Base-by-base conservation (phyloP, 2,113 vertebrate species). In the Colius striatus region DNA sequence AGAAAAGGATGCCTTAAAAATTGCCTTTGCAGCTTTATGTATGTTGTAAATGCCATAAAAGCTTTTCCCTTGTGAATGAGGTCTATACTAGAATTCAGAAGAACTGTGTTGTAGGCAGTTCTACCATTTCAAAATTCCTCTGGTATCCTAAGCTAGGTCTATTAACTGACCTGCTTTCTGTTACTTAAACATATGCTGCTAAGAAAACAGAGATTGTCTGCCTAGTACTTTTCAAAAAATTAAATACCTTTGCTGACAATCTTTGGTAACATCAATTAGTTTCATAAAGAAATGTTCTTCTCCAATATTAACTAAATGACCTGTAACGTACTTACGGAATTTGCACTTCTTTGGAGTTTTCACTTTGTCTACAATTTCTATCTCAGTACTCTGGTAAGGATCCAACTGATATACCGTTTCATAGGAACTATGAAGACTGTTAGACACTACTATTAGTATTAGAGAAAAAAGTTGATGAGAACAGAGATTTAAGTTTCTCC, bases 251-350 rank as follows among this genome's bases (percentile, higher is more conserved):
- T 75, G 8, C 16, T 77, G 11, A 4, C 5, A 12, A 6, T 23
- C 12, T 63, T 63, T 0, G 0, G 58, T 73, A 48, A 32, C 12
- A 75, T 1, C 5, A 27, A 3, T 61, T 45, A 2, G 2, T 65
- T 77, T 82, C 48, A 63, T 15, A 70, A 65, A 47, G 18, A 11
- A 94, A 29, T 38, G 45, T 81, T 45, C 16, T 54, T 67, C 45
- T 50, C 45, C 22, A 58, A 2, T 58, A 6, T 22, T 51, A 60
- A 36, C 16, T 20, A 55, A 67, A 47, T 32, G 1, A 50, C 70
- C 34, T 48, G 11, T 20, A 76, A 68, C 4, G 16, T 63, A 32
- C 11, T 68, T 74, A 43, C 1, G 51, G 26, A 45, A 74, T 70
- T 66, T 32, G 13, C 41, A 26, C 3, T 65, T 57, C 30, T 62